Percentiles rank a stretch among this genome's conserved stretches.
phyloP scores from a whole-genome alignment of 1,140 invertebrate species.

The Phortica variegata region DNA sequence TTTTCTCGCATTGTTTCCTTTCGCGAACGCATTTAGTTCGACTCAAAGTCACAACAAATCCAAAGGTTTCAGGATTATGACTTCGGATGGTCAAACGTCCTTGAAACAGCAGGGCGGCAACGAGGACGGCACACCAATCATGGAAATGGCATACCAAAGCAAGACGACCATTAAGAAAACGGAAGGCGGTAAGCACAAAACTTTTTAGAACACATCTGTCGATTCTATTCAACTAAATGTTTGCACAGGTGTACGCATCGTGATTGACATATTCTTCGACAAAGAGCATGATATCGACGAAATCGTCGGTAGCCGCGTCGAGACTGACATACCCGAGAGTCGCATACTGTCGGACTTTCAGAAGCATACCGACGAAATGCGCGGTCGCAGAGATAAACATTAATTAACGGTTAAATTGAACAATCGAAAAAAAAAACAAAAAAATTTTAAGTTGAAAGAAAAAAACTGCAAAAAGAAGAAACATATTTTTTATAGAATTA shows the following conservation, averaged over 20 bases:
- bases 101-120: slow-evolving; percentile 5
- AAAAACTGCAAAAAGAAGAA: too few species aligned
- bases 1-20: too few species aligned
- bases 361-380: slow-evolving; percentile 25
- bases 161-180: slow-evolving; percentile 40
- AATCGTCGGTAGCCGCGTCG: slow-evolving; percentile 39
- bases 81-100: slow-evolving; percentile 10
- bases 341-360: slow-evolving; percentile 44
- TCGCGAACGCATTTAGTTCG: too few species aligned
- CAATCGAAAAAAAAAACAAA: too few species aligned
- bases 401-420: too few species aligned
- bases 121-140: background rate
- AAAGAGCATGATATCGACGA: slow-evolving; percentile 31
- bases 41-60: background rate
- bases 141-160: slow-evolving; percentile 32
- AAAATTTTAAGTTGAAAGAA: too few species aligned
- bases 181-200: slow-evolving; percentile 18
- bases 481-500: too few species aligned
- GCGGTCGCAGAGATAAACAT: too few species aligned
- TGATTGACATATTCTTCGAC: slow-evolving; percentile 47
- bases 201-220: too few species aligned
- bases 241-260: slow-evolving; percentile 39
- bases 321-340: slow-evolving; percentile 47
- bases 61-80: slow-evolving; percentile 5
- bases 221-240: background rate